phyloP scores from a whole-genome alignment of 2,113 vertebrate genomes.

The Cheilinus undulatus region DNA sequence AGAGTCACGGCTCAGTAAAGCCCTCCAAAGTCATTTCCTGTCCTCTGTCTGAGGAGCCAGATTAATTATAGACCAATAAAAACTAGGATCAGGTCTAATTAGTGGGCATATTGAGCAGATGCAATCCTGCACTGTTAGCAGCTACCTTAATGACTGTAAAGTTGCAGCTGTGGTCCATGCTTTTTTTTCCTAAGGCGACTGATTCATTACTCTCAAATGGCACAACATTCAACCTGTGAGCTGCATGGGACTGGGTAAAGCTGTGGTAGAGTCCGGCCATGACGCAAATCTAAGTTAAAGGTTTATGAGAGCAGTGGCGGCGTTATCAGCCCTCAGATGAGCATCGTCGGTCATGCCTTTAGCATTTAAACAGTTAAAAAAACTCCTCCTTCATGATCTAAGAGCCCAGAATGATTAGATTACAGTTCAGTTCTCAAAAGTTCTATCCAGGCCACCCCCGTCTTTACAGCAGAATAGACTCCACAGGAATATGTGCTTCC shows the following conservation, averaged over 20 bases:
- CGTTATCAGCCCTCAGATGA: background rate
- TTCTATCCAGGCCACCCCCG: background rate
- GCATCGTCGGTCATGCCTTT: no score
- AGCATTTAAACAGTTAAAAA: no score
- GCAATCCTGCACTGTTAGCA: constrained; percentile 39
- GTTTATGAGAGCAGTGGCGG: background rate
- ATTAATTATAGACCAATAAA: constrained; percentile 66
- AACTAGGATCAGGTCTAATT: constrained; percentile 55
- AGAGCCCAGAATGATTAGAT: no score
- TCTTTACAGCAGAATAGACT: no score
- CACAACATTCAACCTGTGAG: constrained; percentile 9
- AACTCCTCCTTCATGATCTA: no score
- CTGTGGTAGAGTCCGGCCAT: background rate
- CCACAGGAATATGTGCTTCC: no score
- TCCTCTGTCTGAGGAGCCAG: constrained; percentile 34
- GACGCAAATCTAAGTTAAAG: background rate
- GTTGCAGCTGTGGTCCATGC: constrained; percentile 10
- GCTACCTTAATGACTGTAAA: constrained; percentile 30
- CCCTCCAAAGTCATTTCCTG: constrained; percentile 62
- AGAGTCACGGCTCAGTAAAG: constrained; percentile 55
- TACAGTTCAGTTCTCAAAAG: no score
- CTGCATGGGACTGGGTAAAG: background rate
- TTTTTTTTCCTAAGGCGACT: constrained; percentile 31
- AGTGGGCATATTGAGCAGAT: constrained; percentile 49
- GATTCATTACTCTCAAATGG: constrained; percentile 10